These are phyloP conservation scores for Pogonocherus hispidulus DNA, from an alignment of 2,888 invertebrate genomes.

Conservation along the genomic window DNA sequence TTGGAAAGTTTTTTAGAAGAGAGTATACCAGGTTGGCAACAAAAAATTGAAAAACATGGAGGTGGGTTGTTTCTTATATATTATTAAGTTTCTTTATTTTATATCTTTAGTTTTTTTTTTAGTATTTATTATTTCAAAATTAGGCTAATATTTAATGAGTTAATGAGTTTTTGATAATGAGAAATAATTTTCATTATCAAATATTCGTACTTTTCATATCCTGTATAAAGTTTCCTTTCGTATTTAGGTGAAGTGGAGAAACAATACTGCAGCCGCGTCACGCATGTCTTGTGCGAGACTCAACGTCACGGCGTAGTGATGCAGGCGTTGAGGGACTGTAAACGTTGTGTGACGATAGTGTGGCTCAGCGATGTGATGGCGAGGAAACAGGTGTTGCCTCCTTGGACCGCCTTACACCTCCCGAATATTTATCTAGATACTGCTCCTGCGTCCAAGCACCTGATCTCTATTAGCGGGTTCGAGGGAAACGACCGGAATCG, in stretches of 20 bases:
- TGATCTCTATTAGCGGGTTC: constrained; percentile 91
- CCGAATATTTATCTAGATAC: constrained; percentile 78
- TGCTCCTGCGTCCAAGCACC: constrained; percentile 81
- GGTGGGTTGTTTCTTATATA: constrained; percentile 48
- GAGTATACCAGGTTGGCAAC: constrained; percentile 64
- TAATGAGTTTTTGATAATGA: too few species aligned
- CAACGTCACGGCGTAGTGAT: constrained; percentile 92
- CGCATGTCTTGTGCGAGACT: constrained; percentile 93
- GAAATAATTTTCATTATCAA: too few species aligned
- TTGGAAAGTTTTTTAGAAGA: constrained; percentile 63
- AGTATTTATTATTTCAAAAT: too few species aligned
- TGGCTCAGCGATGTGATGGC: constrained; percentile 94
- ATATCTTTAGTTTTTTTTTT: too few species aligned
- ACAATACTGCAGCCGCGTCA: constrained; percentile 87
- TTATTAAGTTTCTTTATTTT: not conserved
- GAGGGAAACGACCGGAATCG: constrained; percentile 86
- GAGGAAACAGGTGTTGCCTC: constrained; percentile 88
- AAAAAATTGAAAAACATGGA: constrained; percentile 66
- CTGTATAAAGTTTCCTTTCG: too few species aligned
- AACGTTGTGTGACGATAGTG: constrained; percentile 84
- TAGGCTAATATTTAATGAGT: too few species aligned
- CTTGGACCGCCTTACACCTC: constrained; percentile 94
- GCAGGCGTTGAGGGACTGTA: constrained; percentile 81
- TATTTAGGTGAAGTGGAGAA: constrained; percentile 85
- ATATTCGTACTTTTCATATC: too few species aligned